Conservation (phyloP, 2,797 vertebrate species). For the Erpetoichthys calabaricus region DNA sequence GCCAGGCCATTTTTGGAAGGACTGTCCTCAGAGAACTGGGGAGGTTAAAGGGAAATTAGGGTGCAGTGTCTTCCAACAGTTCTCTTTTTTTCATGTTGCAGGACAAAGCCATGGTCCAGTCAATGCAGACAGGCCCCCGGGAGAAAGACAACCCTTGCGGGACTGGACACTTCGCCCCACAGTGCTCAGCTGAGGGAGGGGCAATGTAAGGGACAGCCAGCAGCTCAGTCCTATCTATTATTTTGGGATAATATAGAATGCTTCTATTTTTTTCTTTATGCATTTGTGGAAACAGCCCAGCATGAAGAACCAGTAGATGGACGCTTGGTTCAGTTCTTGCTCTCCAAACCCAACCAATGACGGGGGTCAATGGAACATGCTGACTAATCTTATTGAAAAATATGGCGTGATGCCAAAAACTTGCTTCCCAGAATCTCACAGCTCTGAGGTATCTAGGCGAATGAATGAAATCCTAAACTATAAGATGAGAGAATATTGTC, state of each 20-base stretch:
- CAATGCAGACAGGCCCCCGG: too few relatives aligned
- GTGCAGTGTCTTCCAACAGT: too few relatives aligned
- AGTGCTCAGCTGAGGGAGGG: too few relatives aligned
- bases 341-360: slow-evolving; percentile 83
- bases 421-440: slow-evolving; percentile 88
- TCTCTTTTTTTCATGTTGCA: too few relatives aligned
- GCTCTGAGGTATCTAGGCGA: slow-evolving; percentile 83
- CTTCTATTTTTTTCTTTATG: slow-evolving; percentile 84
- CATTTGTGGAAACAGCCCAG: slow-evolving; percentile 81
- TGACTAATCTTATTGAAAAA: slow-evolving; percentile 94
- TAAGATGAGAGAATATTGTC: slow-evolving; percentile 94
- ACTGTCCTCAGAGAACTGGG: too few relatives aligned
- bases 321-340: slow-evolving; percentile 79
- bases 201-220: too few relatives aligned
- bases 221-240: slow-evolving; percentile 77
- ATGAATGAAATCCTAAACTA: slow-evolving; percentile 97
- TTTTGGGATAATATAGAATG: slow-evolving; percentile 98
- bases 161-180: too few relatives aligned
- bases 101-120: too few relatives aligned
- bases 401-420: slow-evolving; percentile 94
- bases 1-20: too few relatives aligned
- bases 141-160: too few relatives aligned
- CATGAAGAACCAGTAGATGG: slow-evolving; percentile 81
- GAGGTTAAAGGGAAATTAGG: too few relatives aligned
- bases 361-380: slow-evolving; percentile 96